Base-by-base conservation (phyloP, 92 coral and sea anemone species). In the Blastomussa wellsi region DNA sequence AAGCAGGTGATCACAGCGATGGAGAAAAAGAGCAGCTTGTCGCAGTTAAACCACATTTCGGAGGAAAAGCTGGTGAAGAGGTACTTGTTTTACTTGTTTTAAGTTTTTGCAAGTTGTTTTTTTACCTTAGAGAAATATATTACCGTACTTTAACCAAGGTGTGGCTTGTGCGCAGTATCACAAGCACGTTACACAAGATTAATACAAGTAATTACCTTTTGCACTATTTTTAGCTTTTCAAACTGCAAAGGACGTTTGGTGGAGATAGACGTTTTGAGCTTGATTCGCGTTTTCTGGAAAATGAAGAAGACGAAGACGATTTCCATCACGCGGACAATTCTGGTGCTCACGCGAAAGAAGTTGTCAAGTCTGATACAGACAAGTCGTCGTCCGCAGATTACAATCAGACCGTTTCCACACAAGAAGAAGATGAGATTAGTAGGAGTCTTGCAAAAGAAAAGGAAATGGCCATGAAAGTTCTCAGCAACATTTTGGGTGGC, bases 21-120 rank as follows among this genome's bases (percentile, higher is more conserved):
- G 82, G 64, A 13, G 77, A 47, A 70, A 83, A 83, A 11, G 82
- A 49, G 4, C 88, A 83, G 13, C 76, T 79, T 14, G 88, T 95
- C 79, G 69, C 88, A 72, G 84, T 91, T 15, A 97, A 94, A 91
- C 94, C 95, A 26, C 94, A 97, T 53, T 94, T 94, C 86, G 97
- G 93, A 86, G 99, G 99, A 77, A 90, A 89, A 79, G 79, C 95
- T 14, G 99, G 99, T 24, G 97, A 94, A 83, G 88, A 92, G 97
- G 99, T 97, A 78, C 16, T 51, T n/a, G 26, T 51, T 51, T n/a
- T 10, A 19, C 22, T 53, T 53, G 1, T 53, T 53, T 0, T 5
- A 53, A 4, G n/a, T n/a, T n/a, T n/a, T n/a, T n/a, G n/a, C n/a
- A n/a, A n/a, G n/a, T n/a, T n/a, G n/a, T n/a, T n/a, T n/a, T n/a